Conservation (phyloP, 2,113 vertebrate genomes). For the Melanostigma gelatinosum region DNA sequence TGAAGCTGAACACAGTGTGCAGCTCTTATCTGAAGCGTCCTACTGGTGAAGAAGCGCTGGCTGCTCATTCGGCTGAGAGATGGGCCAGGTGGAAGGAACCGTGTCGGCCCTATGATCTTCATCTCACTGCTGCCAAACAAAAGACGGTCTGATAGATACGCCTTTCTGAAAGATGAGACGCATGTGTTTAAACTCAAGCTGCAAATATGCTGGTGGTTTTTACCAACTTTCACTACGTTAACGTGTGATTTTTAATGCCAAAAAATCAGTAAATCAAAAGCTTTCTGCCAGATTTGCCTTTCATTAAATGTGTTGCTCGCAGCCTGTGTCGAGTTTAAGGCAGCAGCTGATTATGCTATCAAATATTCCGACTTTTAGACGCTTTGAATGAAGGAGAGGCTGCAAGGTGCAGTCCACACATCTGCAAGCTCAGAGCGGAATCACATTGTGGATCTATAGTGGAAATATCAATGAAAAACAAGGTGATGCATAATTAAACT, state of each 20-base stretch:
- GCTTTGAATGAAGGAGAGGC: background rate
- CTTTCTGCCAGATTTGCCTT: constrained; percentile 19
- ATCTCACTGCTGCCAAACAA: constrained; percentile 45
- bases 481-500: background rate
- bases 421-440: background rate
- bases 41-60: constrained; percentile 63
- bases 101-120: constrained; percentile 38
- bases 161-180: constrained; percentile 5
- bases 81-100: constrained; percentile 59
- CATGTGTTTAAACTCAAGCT: constrained; percentile 2
- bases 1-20: constrained; percentile 54
- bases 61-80: constrained; percentile 68
- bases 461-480: background rate
- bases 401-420: constrained; percentile 14
- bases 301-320: background rate
- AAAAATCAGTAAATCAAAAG: background rate
- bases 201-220: constrained; percentile 5
- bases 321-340: constrained; percentile 13
- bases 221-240: background rate
- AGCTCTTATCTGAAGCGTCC: constrained; percentile 55
- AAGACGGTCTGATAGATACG: background rate
- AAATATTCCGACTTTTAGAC: constrained; percentile 4
- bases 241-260: constrained; percentile 7
- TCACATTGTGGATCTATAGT: background rate
- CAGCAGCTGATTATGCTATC: constrained; percentile 35